phyloP scores from a whole-genome alignment of 1,140 invertebrate genomes.

The Leptinotarsa texana region DNA sequence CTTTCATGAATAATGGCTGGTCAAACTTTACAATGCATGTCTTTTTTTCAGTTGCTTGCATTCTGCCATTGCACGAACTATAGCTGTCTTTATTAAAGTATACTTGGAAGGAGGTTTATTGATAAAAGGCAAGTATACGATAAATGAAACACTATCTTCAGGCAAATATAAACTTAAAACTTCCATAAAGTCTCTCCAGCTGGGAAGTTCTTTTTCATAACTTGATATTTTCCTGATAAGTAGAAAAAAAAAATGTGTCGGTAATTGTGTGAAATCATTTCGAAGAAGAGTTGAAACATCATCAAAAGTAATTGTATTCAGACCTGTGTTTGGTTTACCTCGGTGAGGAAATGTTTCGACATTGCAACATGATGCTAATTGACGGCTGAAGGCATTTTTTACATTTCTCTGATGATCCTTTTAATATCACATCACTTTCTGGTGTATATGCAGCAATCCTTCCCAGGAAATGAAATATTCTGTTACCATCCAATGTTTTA shows the following conservation, averaged over 20 bases:
- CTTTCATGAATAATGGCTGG: slow-evolving; percentile 37
- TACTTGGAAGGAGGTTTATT: not conserved
- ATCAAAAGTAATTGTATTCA: not conserved
- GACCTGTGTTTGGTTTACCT: not conserved
- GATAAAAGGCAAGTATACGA: not conserved
- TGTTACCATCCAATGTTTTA: not conserved
- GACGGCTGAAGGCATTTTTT: no score
- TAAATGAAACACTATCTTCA: not conserved
- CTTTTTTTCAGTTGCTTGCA: not conserved
- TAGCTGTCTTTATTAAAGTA: not conserved
- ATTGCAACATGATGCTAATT: no score
- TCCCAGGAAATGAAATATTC: not conserved
- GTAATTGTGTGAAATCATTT: not conserved
- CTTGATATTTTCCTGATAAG: no score
- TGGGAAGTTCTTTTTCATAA: no score
- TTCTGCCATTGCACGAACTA: not conserved
- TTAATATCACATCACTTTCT: no score
- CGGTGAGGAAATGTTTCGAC: not conserved
- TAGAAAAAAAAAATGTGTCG: slow-evolving; percentile 28
- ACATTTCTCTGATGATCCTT: no score
- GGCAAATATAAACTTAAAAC: not conserved
- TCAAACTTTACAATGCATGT: slow-evolving; percentile 47
- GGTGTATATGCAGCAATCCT: not conserved
- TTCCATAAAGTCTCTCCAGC: not conserved
- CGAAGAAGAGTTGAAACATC: slow-evolving; percentile 15